Evolutionary conservation across 2,888 invertebrate genomes (phyloP).

Genomic region (Drosophila phalerata): DNA sequence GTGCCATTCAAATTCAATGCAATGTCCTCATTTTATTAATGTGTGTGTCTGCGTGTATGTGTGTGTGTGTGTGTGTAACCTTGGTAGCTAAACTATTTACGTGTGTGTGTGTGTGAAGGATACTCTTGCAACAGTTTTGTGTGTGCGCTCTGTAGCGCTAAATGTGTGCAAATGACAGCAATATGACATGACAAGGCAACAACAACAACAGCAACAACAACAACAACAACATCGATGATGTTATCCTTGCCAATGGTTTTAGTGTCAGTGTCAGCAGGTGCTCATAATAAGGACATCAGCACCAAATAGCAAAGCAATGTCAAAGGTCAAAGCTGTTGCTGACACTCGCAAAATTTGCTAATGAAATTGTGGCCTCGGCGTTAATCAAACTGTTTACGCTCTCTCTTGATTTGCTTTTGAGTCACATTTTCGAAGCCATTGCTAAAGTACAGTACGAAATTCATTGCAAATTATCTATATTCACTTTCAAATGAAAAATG

Average conservation of each 20-base stretch:
- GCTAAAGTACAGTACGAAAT: no score
- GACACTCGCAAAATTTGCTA: conserved; percentile 55
- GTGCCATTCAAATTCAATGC: conserved; percentile 73
- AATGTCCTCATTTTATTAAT: conserved; percentile 42
- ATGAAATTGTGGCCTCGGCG: conserved; percentile 48
- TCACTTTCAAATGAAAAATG: no score
- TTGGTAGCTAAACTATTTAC: conserved; percentile 70
- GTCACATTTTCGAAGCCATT: no score
- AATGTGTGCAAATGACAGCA: conserved; percentile 76
- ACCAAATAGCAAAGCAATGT: conserved; percentile 26
- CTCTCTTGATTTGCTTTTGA: background rate
- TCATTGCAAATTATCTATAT: no score
- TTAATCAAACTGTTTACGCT: conserved; percentile 26
- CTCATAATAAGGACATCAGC: conserved; percentile 56
- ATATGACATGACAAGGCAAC: conserved; percentile 68
- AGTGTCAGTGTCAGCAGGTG: conserved; percentile 78
- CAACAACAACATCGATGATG: conserved; percentile 11
- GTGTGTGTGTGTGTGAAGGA: conserved; percentile 19
- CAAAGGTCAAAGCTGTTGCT: conserved; percentile 63
- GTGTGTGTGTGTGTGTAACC: conserved; percentile 37
- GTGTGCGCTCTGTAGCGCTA: conserved; percentile 61
- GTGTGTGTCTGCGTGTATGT: conserved; percentile 22
- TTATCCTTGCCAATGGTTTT: conserved; percentile 72
- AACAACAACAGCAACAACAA: conserved; percentile 43
- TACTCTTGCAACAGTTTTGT: conserved; percentile 53